Conservation (phyloP, 2,797 vertebrate genomes). For the Eleutherodactylus coqui region DNA sequence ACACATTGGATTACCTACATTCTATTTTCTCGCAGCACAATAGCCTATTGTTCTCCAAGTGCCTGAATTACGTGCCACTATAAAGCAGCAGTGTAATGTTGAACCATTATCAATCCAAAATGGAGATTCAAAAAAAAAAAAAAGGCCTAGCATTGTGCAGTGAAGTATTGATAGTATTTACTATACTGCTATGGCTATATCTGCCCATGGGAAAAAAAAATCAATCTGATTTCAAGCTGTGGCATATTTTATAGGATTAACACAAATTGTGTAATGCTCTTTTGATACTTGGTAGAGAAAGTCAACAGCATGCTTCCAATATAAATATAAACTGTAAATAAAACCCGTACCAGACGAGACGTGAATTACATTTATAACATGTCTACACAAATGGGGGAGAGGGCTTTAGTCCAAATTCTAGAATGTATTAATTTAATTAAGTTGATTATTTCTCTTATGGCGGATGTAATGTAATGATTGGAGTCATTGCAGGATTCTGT, state of each 20-base stretch:
- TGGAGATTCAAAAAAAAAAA: conserved; percentile 42
- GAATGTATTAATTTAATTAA: background rate
- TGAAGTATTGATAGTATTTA: conserved; percentile 56
- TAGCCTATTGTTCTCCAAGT: conserved; percentile 56
- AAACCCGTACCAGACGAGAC: background rate
- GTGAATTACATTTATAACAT: background rate
- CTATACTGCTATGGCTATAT: conserved; percentile 29
- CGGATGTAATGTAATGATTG: background rate
- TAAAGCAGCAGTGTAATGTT: conserved; percentile 48
- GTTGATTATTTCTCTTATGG: background rate
- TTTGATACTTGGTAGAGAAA: conserved; percentile 31
- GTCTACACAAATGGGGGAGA: background rate
- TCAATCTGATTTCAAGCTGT: conserved; percentile 47
- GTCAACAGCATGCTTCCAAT: conserved; percentile 21
- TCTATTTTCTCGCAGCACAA: conserved; percentile 54
- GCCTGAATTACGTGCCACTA: conserved; percentile 43
- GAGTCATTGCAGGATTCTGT: background rate
- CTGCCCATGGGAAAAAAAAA: conserved; percentile 28
- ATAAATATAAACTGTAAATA: conserved; percentile 30
- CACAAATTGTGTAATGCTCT: conserved; percentile 50
- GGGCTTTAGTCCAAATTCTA: background rate
- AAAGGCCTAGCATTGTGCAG: conserved; percentile 35
- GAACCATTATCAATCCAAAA: conserved; percentile 56
- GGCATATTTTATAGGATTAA: conserved; percentile 47
- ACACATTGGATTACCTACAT: conserved; percentile 61